A percentile compares a stretch with the other conserved stretches of the same genome.
Conservation (phyloP, 2,113 vertebrate genomes). For the Cranoglanis bouderius region DNA sequence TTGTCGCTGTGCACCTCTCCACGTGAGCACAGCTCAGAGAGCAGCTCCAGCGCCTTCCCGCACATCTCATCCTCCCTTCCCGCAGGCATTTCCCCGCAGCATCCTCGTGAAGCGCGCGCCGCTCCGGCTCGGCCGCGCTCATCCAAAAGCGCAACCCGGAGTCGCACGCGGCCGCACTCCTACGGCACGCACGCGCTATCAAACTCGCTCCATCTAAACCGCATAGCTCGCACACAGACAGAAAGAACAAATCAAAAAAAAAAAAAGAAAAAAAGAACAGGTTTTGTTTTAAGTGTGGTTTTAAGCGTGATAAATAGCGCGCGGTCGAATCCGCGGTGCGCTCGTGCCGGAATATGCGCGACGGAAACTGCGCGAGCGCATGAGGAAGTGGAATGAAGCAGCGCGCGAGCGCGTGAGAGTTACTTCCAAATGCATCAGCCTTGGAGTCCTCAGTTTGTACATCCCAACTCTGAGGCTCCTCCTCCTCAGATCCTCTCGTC, state of each 20-base stretch:
- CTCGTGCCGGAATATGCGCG: background rate
- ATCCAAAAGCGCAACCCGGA: conserved; percentile 48
- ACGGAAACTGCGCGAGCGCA: background rate
- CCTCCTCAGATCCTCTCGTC: conserved; percentile 1
- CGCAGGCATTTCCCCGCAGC: conserved; percentile 97
- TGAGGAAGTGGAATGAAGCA: background rate
- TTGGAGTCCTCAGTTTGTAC: background rate
- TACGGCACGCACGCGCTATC: background rate
- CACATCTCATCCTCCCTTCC: conserved; percentile 97
- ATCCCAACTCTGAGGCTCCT: background rate
- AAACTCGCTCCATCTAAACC: background rate
- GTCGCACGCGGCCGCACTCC: background rate
- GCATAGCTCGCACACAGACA: background rate
- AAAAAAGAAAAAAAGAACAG: no score
- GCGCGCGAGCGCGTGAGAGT: background rate
- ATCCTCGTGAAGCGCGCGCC: conserved; percentile 83
- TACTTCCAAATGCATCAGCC: conserved; percentile 2
- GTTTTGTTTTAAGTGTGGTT: background rate
- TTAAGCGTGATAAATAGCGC: background rate
- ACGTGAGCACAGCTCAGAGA: conserved; percentile 91
- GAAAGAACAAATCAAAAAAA: background rate
- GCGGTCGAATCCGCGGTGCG: background rate
- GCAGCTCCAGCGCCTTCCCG: conserved; percentile 94
- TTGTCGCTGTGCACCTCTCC: conserved; percentile 92
- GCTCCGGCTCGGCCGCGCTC: conserved; percentile 53